Conservation (phyloP, 2,888 invertebrate genomes). For the Trichacis sp. region DNA sequence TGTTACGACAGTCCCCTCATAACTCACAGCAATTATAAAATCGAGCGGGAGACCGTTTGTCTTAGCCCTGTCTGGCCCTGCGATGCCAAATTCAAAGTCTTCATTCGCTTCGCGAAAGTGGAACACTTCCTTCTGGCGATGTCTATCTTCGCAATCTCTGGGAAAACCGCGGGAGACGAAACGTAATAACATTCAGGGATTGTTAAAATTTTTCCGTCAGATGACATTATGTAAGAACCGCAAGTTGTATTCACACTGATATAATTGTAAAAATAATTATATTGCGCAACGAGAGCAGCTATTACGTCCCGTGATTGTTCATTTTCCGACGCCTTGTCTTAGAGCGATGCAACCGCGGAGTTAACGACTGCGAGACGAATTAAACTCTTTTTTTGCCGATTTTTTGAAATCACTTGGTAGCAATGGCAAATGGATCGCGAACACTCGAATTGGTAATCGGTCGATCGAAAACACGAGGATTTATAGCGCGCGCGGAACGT, state of each 20-base stretch:
- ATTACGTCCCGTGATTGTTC: not conserved
- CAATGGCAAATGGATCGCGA: not conserved
- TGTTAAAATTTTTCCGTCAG: conserved; percentile 38
- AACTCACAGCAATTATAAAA: not conserved
- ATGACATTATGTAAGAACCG: conserved; percentile 19
- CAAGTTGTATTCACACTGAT: conserved; percentile 19
- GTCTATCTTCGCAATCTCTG: conserved; percentile 54
- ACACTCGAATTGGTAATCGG: conserved; percentile 4
- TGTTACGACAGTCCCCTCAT: not conserved
- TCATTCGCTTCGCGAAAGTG: conserved; percentile 51
- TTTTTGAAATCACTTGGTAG: not conserved
- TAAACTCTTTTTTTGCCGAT: too few relatives aligned
- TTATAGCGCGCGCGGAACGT: conserved; percentile 6
- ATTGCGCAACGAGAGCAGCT: not conserved
- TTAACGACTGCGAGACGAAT: not conserved
- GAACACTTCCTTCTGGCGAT: conserved; percentile 61
- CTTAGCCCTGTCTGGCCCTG: conserved; percentile 22
- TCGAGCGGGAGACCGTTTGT: conserved; percentile 30
- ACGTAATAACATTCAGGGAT: conserved; percentile 40
- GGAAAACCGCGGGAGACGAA: conserved; percentile 37
- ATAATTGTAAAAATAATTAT: not conserved
- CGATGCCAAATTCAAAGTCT: conserved; percentile 30
- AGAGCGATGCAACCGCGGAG: not conserved
- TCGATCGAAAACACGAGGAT: conserved; percentile 3
- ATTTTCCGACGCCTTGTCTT: not conserved